Evolutionary conservation across 1,140 invertebrate species (phyloP).

Genomic region (Linepithema humile): DNA sequence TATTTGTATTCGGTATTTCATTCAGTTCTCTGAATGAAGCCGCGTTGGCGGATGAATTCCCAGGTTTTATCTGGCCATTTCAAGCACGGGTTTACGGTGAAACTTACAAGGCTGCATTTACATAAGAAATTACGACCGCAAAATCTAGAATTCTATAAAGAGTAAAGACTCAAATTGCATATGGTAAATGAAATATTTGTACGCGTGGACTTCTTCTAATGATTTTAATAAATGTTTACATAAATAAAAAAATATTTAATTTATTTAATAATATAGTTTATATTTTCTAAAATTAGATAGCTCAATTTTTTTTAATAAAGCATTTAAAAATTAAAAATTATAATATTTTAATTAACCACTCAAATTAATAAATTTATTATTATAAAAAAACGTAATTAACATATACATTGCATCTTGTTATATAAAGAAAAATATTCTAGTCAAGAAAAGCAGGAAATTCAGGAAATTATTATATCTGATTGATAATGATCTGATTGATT

Average conservation of each 20-base stretch:
- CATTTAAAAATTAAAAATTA: neutral
- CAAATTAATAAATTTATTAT: neutral
- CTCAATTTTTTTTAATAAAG: neutral
- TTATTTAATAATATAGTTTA: neutral
- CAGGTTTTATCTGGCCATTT: neutral
- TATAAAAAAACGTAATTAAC: neutral
- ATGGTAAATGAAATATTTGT: neutral
- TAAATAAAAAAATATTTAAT: neutral
- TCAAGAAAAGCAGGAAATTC: neutral
- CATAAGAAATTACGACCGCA: neutral
- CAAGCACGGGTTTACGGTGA: neutral
- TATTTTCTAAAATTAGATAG: neutral
- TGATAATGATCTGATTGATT: no score
- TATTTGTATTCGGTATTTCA: constrained; percentile 63
- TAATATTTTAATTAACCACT: neutral
- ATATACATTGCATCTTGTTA: neutral
- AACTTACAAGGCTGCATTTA: neutral
- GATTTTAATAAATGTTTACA: no score
- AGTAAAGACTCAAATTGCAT: neutral
- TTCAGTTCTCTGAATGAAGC: neutral
- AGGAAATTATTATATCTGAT: neutral
- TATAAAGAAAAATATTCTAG: neutral
- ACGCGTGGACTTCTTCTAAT: neutral
- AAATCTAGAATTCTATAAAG: neutral
- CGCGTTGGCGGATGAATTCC: neutral